Percentiles rank a stretch among this genome's conserved stretches.
Conservation (phyloP, 1,140 invertebrate genomes). For the Drosophila arawakana region DNA sequence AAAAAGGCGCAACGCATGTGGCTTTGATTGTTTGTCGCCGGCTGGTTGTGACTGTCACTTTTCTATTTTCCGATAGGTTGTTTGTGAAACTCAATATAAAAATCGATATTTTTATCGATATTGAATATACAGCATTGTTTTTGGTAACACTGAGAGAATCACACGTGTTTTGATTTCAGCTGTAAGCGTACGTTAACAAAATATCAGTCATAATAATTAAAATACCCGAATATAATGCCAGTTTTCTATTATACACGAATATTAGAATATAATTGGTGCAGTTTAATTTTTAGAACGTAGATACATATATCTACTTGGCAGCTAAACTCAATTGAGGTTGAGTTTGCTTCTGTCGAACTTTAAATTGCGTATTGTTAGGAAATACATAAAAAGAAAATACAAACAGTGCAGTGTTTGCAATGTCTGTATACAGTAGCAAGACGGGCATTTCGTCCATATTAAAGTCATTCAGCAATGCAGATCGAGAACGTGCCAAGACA, state of each 20-base stretch:
- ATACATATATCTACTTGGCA: background rate
- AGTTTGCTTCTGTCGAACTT: background rate
- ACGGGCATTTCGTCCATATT: conserved; percentile 71
- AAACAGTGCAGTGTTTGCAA: conserved; percentile 14
- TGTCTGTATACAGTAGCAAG: conserved; percentile 74
- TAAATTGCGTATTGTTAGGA: conserved; percentile 47
- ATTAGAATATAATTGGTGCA: conserved; percentile 26
- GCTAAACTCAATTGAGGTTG: background rate
- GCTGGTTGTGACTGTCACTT: conserved; percentile 21
- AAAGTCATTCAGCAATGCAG: conserved; percentile 59
- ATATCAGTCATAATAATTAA: conserved; percentile 17
- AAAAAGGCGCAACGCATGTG: conserved; percentile 33
- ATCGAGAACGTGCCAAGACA: conserved; percentile 67
- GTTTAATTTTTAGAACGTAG: conserved; percentile 41
- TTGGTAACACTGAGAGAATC: background rate
- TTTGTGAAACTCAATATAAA: background rate
- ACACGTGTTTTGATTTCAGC: conserved; percentile 59
- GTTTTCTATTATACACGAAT: conserved; percentile 19
- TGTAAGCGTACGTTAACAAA: conserved; percentile 19
- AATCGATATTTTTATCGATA: conserved; percentile 3
- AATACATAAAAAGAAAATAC: conserved; percentile 9
- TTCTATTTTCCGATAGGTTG: background rate
- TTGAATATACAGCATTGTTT: background rate
- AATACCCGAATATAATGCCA: conserved; percentile 42
- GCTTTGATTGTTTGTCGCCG: conserved; percentile 1